phyloP scores from a whole-genome alignment of 2,888 invertebrate species.

The Prosopocoilus inquinatus region DNA sequence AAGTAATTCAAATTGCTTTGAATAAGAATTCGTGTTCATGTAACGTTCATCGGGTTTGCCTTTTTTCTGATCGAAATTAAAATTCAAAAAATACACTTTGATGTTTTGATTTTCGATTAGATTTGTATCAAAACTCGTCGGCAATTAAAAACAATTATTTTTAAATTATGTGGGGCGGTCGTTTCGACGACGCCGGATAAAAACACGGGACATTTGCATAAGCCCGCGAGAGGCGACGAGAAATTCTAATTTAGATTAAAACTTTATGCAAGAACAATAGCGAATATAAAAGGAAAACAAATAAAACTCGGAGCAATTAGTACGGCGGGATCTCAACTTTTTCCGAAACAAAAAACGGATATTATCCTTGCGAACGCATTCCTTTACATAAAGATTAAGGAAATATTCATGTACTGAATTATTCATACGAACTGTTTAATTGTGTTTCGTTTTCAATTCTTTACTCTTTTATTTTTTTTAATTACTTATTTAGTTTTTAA shows the following conservation, averaged over 20 bases:
- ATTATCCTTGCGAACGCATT: slow-evolving; percentile 6
- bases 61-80: too few species aligned
- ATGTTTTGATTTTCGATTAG: slow-evolving; percentile 27
- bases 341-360: neutral
- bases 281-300: slow-evolving; percentile 22
- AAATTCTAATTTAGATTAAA: slow-evolving; percentile 34
- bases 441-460: neutral
- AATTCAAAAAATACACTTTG: too few species aligned
- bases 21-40: too few species aligned
- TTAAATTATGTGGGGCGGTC: slow-evolving; percentile 24
- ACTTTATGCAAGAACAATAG: slow-evolving; percentile 30
- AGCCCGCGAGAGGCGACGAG: slow-evolving; percentile 24
- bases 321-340: slow-evolving; percentile 15
- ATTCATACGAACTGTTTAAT: slow-evolving; percentile 2
- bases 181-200: slow-evolving; percentile 18
- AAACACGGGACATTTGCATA: slow-evolving; percentile 28
- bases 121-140: slow-evolving; percentile 29
- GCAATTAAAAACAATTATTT: slow-evolving; percentile 35
- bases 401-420: slow-evolving; percentile 11
- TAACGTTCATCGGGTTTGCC: too few species aligned
- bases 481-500: neutral
- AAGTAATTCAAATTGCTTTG: too few species aligned
- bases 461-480: slow-evolving; percentile 5
- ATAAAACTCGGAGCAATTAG: slow-evolving; percentile 28
- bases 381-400: slow-evolving; percentile 11